A percentile compares a stretch with the other conserved stretches of the same genome.
Evolutionary conservation across 2,888 invertebrate species (phyloP).

Genomic region (Sminthurides aquaticus): DNA sequence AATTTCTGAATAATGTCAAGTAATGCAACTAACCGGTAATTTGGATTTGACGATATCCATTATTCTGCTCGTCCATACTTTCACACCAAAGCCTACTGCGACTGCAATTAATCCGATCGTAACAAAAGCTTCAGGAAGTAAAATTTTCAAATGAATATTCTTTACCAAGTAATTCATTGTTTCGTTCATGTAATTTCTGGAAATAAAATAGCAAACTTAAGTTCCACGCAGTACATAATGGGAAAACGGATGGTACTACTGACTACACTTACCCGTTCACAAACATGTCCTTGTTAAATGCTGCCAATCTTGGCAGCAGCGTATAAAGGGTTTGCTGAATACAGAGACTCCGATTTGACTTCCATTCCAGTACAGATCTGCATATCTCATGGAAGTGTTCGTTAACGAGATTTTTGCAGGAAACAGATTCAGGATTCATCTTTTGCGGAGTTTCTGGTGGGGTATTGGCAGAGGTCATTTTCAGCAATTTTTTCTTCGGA

Average conservation of each 20-base stretch:
- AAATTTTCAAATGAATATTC: constrained; percentile 67
- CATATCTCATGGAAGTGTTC: constrained; percentile 78
- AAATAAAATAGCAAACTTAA: too few relatives aligned
- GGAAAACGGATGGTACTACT: neutral
- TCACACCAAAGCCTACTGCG: constrained; percentile 74
- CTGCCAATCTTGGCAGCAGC: constrained; percentile 82
- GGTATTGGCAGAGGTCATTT: constrained; percentile 9
- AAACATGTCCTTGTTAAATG: constrained; percentile 80
- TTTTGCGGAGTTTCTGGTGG: constrained; percentile 15
- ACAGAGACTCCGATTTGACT: constrained; percentile 62
- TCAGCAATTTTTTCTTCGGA: constrained; percentile 12
- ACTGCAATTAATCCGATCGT: constrained; percentile 85
- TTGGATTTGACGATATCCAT: constrained; percentile 73
- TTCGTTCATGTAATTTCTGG: constrained; percentile 44
- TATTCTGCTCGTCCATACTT: constrained; percentile 69
- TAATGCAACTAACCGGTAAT: constrained; percentile 56
- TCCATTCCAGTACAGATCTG: constrained; percentile 68
- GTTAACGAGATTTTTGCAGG: constrained; percentile 70
- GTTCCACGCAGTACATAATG: neutral
- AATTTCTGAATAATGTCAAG: too few relatives aligned
- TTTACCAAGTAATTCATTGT: constrained; percentile 71
- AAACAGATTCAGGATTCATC: constrained; percentile 56
- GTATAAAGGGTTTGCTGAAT: constrained; percentile 81
- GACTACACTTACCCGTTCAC: constrained; percentile 46
- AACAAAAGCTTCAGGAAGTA: constrained; percentile 72